Conservation (phyloP, 1,140 invertebrate genomes). For the Zaprionus vittiger region DNA sequence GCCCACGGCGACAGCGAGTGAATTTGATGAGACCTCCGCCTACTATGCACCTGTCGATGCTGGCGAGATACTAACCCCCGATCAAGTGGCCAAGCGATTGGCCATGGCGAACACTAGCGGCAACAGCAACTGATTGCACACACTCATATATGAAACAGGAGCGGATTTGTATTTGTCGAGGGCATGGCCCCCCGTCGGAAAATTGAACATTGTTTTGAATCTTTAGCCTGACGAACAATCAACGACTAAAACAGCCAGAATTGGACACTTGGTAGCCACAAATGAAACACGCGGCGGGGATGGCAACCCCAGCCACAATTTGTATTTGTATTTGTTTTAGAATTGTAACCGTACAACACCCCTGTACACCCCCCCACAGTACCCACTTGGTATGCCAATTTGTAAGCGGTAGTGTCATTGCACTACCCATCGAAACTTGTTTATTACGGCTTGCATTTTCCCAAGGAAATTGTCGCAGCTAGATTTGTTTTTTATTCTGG, state of each 20-base stretch:
- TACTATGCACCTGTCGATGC: slow-evolving; percentile 94
- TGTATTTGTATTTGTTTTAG: slow-evolving; percentile 73
- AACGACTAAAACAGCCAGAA: slow-evolving; percentile 23
- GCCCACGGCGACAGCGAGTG: slow-evolving; percentile 92
- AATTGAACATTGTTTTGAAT: slow-evolving; percentile 23
- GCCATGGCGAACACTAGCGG: slow-evolving; percentile 59
- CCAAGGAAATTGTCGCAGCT: slow-evolving; percentile 1
- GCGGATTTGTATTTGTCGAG: slow-evolving; percentile 30
- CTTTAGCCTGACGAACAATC: slow-evolving; percentile 35
- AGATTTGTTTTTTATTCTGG: slow-evolving; percentile 11
- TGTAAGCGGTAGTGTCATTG: slow-evolving; percentile 47
- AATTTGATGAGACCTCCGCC: slow-evolving; percentile 94
- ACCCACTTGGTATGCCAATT: slow-evolving; percentile 36
- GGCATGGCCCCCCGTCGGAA: background rate
- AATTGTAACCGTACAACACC: slow-evolving; percentile 24
- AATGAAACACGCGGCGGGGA: background rate
- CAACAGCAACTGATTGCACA: slow-evolving; percentile 17
- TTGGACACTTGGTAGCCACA: slow-evolving; percentile 5
- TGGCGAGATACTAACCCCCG: slow-evolving; percentile 86
- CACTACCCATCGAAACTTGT: slow-evolving; percentile 27
- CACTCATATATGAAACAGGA: background rate
- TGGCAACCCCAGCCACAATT: slow-evolving; percentile 26
- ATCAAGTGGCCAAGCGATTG: slow-evolving; percentile 78
- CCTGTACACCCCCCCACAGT: slow-evolving; percentile 26
- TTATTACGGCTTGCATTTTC: slow-evolving; percentile 26